Evolutionary conservation across 2,113 vertebrate genomes (phyloP).

Genomic region (Vulpes lagopus): DNA sequence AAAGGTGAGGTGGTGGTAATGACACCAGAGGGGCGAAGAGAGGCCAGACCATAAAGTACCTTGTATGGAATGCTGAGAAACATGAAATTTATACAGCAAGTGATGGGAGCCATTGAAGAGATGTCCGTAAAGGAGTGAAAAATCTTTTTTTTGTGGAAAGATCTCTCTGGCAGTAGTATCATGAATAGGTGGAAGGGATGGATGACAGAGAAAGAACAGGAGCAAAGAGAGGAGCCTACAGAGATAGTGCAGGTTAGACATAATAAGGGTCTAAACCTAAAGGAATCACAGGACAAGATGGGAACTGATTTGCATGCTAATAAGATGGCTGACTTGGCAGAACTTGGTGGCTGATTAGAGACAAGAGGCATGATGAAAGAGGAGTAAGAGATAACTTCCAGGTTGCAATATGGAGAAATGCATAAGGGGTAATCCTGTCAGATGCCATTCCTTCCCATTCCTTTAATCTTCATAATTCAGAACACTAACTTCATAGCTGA

Average conservation of each 20-base stretch:
- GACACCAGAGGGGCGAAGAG: neutral
- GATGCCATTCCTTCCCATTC: neutral
- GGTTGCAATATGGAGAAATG: neutral
- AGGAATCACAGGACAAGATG: neutral
- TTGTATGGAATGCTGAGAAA: neutral
- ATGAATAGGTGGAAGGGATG: neutral
- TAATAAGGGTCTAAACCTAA: neutral
- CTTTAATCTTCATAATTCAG: neutral
- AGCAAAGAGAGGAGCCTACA: neutral
- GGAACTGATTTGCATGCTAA: neutral
- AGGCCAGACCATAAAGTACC: neutral
- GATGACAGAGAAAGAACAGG: neutral
- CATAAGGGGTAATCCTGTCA: neutral
- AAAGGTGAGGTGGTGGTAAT: neutral
- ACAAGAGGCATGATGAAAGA: neutral
- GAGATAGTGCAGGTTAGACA: neutral
- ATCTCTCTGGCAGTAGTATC: neutral
- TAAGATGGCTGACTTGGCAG: neutral
- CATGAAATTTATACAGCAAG: neutral
- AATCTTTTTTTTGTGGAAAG: neutral
- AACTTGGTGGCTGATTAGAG: neutral
- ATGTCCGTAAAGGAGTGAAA: neutral
- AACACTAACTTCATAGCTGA: neutral
- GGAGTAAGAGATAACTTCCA: neutral
- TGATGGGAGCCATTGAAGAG: neutral